Conservation (phyloP, 2,797 vertebrate species). For the Pseudochirops cupreus region DNA sequence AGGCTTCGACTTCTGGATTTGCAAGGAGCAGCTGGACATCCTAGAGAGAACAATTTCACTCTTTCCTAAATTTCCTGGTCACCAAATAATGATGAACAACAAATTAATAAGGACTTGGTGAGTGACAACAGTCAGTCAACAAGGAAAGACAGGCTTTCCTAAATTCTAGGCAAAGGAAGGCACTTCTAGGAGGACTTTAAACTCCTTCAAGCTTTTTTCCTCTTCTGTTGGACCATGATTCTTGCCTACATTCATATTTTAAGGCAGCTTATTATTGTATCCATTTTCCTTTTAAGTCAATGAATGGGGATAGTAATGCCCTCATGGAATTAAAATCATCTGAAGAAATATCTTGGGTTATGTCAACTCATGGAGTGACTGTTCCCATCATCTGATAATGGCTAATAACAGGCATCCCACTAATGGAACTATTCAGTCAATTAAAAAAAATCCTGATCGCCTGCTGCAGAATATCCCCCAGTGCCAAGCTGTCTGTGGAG, state of each 20-base stretch:
- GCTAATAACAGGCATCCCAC: conserved; percentile 75
- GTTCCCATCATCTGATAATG: conserved; percentile 54
- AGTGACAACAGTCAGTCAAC: neutral
- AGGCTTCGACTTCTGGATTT: neutral
- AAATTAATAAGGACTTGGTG: neutral
- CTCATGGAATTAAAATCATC: conserved; percentile 8
- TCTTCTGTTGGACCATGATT: conserved; percentile 27
- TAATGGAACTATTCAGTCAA: conserved; percentile 81
- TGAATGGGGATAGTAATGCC: neutral
- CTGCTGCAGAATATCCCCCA: conserved; percentile 79
- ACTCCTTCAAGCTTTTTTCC: conserved; percentile 5
- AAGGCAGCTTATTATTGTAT: neutral
- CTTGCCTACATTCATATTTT: conserved; percentile 26
- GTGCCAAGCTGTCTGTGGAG: conserved; percentile 82
- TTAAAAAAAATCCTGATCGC: conserved; percentile 82
- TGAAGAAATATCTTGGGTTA: neutral
- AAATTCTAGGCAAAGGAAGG: neutral
- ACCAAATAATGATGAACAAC: neutral
- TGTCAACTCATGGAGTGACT: conserved; percentile 7
- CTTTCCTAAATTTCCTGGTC: neutral
- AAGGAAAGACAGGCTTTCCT: neutral
- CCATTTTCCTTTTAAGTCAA: neutral
- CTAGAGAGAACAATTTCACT: neutral
- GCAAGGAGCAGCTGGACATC: neutral
- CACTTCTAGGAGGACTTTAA: conserved; percentile 11